These are phyloP conservation scores for Pseudococcus jackbeardsleyi DNA, from an alignment of 2,888 invertebrate genomes.

Conservation along the genomic window DNA sequence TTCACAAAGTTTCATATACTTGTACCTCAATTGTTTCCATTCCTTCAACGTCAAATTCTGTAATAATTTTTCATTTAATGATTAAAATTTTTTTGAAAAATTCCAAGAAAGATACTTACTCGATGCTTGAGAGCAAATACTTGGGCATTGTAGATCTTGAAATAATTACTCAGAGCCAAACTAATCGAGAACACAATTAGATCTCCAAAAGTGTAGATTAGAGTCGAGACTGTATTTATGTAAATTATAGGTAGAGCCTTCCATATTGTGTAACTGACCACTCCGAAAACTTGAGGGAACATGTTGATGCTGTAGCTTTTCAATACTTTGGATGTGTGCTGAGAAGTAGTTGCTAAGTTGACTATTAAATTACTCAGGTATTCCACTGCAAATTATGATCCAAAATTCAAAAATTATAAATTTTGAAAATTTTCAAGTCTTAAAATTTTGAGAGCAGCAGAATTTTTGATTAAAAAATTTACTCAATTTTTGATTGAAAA, in stretches of 20 bases:
- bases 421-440: background rate
- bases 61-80: background rate
- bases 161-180: constrained; percentile 66
- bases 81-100: background rate
- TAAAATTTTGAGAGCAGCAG: no score
- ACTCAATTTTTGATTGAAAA: no score
- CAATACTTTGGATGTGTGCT: constrained; percentile 58
- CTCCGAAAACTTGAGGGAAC: constrained; percentile 66
- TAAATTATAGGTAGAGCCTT: constrained; percentile 64
- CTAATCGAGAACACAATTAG: constrained; percentile 66
- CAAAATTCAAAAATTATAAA: background rate
- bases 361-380: constrained; percentile 64
- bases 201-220: constrained; percentile 66
- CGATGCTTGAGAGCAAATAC: constrained; percentile 53
- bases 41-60: constrained; percentile 62
- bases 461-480: no score
- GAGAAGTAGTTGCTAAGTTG: constrained; percentile 61
- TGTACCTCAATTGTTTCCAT: constrained; percentile 66
- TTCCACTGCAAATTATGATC: constrained; percentile 61
- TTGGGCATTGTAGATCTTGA: constrained; percentile 64
- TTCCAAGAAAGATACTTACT: constrained; percentile 14
- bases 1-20: constrained; percentile 66
- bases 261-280: constrained; percentile 63
- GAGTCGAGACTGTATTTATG: constrained; percentile 65
- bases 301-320: constrained; percentile 62